A percentile compares a stretch with the other conserved stretches of the same genome.
phyloP scores from a whole-genome alignment of 2,888 invertebrate species.

The Lasioglossum zephyrum region DNA sequence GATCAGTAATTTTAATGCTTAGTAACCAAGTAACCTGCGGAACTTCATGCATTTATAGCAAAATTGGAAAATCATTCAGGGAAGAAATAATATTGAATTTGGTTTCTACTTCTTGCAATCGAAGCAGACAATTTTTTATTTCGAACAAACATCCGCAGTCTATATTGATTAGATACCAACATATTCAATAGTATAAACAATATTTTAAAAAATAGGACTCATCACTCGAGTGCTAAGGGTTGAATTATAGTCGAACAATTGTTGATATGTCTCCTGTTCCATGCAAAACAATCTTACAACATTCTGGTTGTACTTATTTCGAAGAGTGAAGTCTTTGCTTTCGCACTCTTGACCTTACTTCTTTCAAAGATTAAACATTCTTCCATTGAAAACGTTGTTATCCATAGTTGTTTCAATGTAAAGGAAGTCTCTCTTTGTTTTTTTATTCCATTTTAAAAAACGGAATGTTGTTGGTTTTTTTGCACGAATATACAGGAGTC shows the following conservation, averaged over 20 bases:
- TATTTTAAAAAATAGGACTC: too few species aligned
- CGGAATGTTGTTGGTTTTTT: not conserved
- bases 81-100: too few species aligned
- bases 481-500: not conserved
- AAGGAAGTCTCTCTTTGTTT: not conserved
- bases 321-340: not conserved
- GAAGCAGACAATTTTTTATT: too few species aligned
- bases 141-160: too few species aligned
- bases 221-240: too few species aligned
- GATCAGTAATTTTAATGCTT: too few species aligned
- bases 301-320: not conserved
- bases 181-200: too few species aligned
- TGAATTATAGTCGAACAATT: not conserved
- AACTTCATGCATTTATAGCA: too few species aligned
- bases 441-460: not conserved
- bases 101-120: too few species aligned
- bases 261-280: not conserved
- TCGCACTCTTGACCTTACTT: not conserved
- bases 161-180: too few species aligned
- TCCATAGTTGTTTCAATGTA: not conserved
- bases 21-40: too few species aligned
- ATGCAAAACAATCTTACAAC: not conserved
- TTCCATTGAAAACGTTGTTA: not conserved
- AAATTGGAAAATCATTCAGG: too few species aligned
- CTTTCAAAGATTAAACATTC: not conserved